phyloP scores from a whole-genome alignment of 2,888 invertebrate genomes.

The Hydrotaea cyrtoneurina region DNA sequence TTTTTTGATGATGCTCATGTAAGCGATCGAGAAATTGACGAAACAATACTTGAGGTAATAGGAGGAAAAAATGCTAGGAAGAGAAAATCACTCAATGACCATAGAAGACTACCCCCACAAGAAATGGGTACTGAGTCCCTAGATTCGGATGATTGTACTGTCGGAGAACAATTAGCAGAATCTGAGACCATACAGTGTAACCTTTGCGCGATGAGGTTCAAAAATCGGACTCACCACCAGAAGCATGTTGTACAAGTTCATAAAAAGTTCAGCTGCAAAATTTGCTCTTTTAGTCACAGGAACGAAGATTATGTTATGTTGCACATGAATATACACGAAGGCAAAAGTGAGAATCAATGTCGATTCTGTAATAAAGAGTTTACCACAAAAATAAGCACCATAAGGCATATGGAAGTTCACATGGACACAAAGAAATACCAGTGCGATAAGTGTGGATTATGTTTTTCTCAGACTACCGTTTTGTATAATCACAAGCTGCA shows the following conservation, averaged over 20 bases:
- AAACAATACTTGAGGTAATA: conserved; percentile 68
- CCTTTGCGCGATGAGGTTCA: conserved; percentile 69
- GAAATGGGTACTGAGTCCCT: not conserved
- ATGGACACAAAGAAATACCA: conserved; percentile 79
- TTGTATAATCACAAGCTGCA: conserved; percentile 78
- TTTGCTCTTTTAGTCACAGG: conserved; percentile 68
- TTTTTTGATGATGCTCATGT: conserved; percentile 68
- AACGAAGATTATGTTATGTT: conserved; percentile 77
- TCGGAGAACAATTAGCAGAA: not conserved
- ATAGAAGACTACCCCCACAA: not conserved
- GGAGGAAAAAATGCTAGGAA: not conserved
- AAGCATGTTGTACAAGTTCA: conserved; percentile 69
- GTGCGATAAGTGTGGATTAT: conserved; percentile 78
- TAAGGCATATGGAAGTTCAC: conserved; percentile 78
- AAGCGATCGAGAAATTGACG: conserved; percentile 69
- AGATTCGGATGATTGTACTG: not conserved
- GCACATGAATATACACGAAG: conserved; percentile 78
- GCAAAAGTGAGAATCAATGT: conserved; percentile 76
- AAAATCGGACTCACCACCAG: conserved; percentile 63
- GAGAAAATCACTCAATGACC: not conserved
- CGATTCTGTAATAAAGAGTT: conserved; percentile 77
- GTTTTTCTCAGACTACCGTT: conserved; percentile 77
- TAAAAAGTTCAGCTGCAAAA: conserved; percentile 69
- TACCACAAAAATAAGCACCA: conserved; percentile 76
- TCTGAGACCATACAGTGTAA: conserved; percentile 65